These are phyloP conservation scores for Tipula vernalis DNA, from an alignment of 2,888 invertebrate genomes.

Conservation along the genomic window DNA sequence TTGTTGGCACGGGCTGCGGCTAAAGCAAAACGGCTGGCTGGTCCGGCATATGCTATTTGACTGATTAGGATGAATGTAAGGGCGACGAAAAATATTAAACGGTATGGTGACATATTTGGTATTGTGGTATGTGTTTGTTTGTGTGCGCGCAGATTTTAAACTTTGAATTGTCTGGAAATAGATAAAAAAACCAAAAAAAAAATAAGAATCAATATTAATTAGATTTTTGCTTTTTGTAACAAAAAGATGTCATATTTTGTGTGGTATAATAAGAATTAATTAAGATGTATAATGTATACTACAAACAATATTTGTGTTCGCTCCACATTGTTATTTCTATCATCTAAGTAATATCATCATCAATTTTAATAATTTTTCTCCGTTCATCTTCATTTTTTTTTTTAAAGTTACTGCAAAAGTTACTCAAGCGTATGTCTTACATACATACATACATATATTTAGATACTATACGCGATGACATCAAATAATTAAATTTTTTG, in stretches of 20 bases:
- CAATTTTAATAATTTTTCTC: not conserved
- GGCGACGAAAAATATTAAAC: slow-evolving; percentile 8
- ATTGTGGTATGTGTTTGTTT: not conserved
- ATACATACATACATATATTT: too few species aligned
- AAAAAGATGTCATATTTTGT: not conserved
- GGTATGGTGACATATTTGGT: slow-evolving; percentile 6
- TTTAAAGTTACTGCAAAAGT: not conserved
- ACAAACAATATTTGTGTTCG: not conserved
- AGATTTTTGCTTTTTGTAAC: not conserved
- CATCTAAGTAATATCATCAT: not conserved
- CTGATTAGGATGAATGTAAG: not conserved
- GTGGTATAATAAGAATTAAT: not conserved
- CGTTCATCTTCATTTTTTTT: not conserved
- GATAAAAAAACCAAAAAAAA: not conserved
- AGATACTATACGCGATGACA: not conserved
- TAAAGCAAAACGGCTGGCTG: slow-evolving; percentile 18
- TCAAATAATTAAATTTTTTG: not conserved
- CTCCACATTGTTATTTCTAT: not conserved
- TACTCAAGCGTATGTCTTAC: too few species aligned
- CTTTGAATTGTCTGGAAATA: not conserved
- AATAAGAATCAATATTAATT: not conserved
- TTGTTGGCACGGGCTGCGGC: slow-evolving; percentile 14
- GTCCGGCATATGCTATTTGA: slow-evolving; percentile 16
- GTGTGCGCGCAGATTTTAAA: not conserved
- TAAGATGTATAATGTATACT: not conserved